Percentiles rank a stretch among this genome's conserved stretches.
Evolutionary conservation across 2,113 vertebrate genomes (phyloP).

Genomic region (Hemibates koningsi): DNA sequence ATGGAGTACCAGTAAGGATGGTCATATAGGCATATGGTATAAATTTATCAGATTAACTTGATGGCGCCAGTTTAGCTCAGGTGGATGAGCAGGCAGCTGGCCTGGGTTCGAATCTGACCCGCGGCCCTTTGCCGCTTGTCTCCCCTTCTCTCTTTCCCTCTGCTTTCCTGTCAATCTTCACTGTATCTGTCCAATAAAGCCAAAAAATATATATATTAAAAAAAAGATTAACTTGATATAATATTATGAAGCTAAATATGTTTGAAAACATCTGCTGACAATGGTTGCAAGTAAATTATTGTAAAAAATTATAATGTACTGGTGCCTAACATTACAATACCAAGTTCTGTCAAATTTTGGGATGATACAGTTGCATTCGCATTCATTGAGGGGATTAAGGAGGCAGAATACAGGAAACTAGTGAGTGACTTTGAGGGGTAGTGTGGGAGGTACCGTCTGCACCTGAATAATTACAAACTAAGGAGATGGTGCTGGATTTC

Average conservation of each 20-base stretch:
- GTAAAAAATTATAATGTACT: not conserved
- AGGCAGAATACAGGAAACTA: not conserved
- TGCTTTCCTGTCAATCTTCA: not conserved
- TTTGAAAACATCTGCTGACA: not conserved
- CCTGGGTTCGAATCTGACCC: accelerated
- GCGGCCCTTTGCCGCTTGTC: accelerated
- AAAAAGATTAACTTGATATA: not conserved
- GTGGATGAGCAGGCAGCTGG: not conserved
- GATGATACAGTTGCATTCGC: accelerated
- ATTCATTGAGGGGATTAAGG: not conserved
- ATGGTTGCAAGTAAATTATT: not conserved
- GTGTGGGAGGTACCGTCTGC: not conserved
- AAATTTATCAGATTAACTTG: not conserved
- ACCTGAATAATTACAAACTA: not conserved
- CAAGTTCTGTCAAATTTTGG: not conserved
- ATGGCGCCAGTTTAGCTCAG: not conserved
- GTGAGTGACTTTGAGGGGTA: not conserved
- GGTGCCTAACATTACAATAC: not conserved
- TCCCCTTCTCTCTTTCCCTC: not conserved
- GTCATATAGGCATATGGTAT: not conserved
- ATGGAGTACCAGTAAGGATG: not conserved
- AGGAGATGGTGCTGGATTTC: not conserved
- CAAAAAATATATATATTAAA: not conserved
- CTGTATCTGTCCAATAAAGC: not conserved
- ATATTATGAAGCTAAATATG: not conserved